A percentile compares a stretch with the other conserved stretches of the same genome.
These are phyloP conservation scores for Forbesichthys agassizii DNA, from an alignment of 2,113 vertebrate species.

Conservation along the genomic window DNA sequence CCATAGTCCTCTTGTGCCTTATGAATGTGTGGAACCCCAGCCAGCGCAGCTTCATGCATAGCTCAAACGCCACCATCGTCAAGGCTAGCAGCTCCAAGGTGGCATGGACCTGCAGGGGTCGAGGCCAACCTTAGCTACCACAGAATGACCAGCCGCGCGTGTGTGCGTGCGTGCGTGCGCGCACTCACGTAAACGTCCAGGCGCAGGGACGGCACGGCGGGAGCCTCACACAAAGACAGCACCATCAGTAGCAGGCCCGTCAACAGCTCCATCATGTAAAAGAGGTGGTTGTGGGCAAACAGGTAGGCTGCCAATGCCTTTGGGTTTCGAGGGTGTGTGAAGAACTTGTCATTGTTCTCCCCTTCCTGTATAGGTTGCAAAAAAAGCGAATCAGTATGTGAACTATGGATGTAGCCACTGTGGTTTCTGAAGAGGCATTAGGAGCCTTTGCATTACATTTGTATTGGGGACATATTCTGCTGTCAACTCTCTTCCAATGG, in stretches of 20 bases:
- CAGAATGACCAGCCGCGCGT: not conserved
- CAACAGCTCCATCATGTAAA: constrained; percentile 96
- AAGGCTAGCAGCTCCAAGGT: constrained; percentile 93
- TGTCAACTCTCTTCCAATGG: no score
- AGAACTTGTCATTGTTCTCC: constrained; percentile 98
- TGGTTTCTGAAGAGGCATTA: no score
- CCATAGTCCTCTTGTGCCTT: constrained; percentile 95
- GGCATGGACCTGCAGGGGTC: constrained; percentile 84
- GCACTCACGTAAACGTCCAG: constrained; percentile 90
- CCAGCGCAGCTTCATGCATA: constrained; percentile 97
- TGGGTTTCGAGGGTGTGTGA: constrained; percentile 92
- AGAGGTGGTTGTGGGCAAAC: constrained; percentile 95
- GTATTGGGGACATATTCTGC: no score
- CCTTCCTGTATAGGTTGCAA: constrained; percentile 83
- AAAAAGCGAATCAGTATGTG: not conserved
- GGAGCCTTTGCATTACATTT: no score
- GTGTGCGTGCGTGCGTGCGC: not conserved
- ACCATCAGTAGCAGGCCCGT: constrained; percentile 88
- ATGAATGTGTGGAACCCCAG: constrained; percentile 93
- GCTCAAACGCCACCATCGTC: constrained; percentile 91
- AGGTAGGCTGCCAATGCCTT: constrained; percentile 92
- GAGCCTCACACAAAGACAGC: constrained; percentile 94
- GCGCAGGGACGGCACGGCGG: constrained; percentile 89
- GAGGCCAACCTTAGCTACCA: not conserved
- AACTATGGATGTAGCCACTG: not conserved